Conservation (phyloP, 2,888 invertebrate species). For the Scaptodrosophila latifasciaeformis region DNA sequence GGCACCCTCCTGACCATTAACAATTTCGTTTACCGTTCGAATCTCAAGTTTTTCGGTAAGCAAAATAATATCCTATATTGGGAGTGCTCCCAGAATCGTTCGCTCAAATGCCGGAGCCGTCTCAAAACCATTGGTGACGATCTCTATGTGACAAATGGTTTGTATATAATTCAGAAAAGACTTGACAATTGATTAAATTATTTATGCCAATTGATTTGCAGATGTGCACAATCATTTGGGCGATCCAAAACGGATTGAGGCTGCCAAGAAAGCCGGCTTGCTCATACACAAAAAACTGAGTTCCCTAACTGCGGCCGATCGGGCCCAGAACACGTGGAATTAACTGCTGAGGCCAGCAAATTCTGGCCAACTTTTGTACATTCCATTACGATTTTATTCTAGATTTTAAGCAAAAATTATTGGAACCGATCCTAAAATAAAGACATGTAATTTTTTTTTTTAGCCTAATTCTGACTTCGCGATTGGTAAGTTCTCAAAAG, state of each 20-base stretch:
- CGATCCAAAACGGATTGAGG: conserved; percentile 69
- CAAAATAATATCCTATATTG: conserved; percentile 73
- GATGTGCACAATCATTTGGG: conserved; percentile 73
- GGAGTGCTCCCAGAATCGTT: conserved; percentile 75
- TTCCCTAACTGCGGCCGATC: conserved; percentile 56
- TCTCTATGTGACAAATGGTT: conserved; percentile 74
- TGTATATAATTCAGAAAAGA: conserved; percentile 6
- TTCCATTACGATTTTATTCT: too few species aligned
- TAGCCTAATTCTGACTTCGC: too few species aligned
- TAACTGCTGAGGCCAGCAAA: conserved; percentile 18
- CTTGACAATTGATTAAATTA: neutral
- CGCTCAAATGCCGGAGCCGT: conserved; percentile 74
- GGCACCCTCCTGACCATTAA: conserved; percentile 73
- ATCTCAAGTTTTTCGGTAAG: conserved; percentile 73
- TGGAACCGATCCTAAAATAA: too few species aligned
- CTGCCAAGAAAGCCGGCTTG: conserved; percentile 69
- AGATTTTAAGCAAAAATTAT: too few species aligned
- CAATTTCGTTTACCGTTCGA: conserved; percentile 74
- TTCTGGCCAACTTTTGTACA: too few species aligned
- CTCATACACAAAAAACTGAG: conserved; percentile 71
- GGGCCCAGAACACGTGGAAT: conserved; percentile 19
- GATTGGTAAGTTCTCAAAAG: too few species aligned
- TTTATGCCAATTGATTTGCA: conserved; percentile 32
- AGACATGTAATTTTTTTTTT: too few species aligned
- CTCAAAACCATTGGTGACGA: conserved; percentile 74